Base-by-base conservation (phyloP, 2,113 vertebrate genomes). In the Rousettus leschenaultii region DNA sequence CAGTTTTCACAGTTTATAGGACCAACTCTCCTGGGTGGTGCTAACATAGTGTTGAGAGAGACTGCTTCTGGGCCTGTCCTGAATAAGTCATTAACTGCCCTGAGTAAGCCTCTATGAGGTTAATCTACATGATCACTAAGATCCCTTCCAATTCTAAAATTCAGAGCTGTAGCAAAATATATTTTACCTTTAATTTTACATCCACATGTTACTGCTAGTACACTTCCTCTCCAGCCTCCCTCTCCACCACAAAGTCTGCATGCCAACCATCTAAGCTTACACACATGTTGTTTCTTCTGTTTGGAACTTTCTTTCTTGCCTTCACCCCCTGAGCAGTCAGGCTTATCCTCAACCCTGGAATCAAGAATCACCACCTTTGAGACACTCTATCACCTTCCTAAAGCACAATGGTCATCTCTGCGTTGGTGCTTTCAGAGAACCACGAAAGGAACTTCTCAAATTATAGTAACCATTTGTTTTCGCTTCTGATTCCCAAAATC, bases 401-500 rank as follows among this genome's bases (percentile, higher is more conserved):
- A 71, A 94, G 57, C 18, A 85, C 18, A 91, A 85, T 1, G 15
- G 12, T 68, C 55, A 53, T 68, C 53, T 65, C 59, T 66, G 24
- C 61, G n/a, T 75, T 70, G 12, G 59, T 51, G 30, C 33, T 82
- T 74, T 85, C 11, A 24, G 65, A 94, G 57, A 70, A 73, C 43
- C 21, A 74, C 45, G 59, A 80, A 89, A 88, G 43, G 48, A 28
- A 73, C n/a, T 68, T 48, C 80, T 57, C 57, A 87, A 59, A 74
- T 59, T 70, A 74, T 28, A 75, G 16, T 43, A 21, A 65, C 2
- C 73, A 26, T 94, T 85, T 51, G n/a, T 68, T 86, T 89, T 38
- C 59, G 45, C 86, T 93, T 96, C 63, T 75, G 48, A 89, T 83
- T 92, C 65, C 87, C 18, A 61, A 94, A 59, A 95, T 77, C 26